Evolutionary conservation across 2,113 vertebrate species (phyloP), one percentile per base, ranked within the genome.

Genomic region (Electrona antarctica): DNA sequence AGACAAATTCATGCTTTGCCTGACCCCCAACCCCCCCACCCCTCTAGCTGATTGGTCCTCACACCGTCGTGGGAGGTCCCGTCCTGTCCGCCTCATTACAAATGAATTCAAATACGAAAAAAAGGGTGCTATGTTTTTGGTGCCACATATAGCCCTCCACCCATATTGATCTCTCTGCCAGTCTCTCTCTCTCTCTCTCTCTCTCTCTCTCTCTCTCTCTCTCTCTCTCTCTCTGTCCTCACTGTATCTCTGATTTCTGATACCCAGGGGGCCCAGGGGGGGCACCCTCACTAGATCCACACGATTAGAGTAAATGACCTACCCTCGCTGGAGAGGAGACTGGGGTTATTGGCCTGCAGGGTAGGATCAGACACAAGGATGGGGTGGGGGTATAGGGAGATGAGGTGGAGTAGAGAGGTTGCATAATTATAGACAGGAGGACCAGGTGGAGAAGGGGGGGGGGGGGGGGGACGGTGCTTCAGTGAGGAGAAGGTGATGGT

Each of bases 261-360:
- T 79, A 83, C 79, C 90, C 84, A 48, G 41, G 81, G 87, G 90
- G 89, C 78, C 88, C 77, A 65, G 68, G 75, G 80, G 68, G 75
- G 80, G 83, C 82, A 75, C 86, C 88, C 70, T 80, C 73, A 73
- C 83, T 84, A 85, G 87, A 91, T 90, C 87, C 80, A 86, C 83
- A 88, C 90, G 90, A 93, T 93, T 91, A 90, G 86, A 89, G 85
- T 86, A 90, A 87, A 89, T 88, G 83, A 60, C 77, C 82, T 76
- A 77, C 82, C 64, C 72, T 77, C 74, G 77, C 66, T 41, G 33
- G 33, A 41, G 33, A 52, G 51, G 69, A 83, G 80, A 81, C 71
- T 71, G 59, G 69, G 54, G 15, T 57, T 12, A 3, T 12, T 6
- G 52, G 52, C 33, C 33, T 11, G 52, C 12, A 6, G 52, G 52